Percentiles rank a stretch among this genome's conserved stretches.
Conservation (phyloP, 2,888 invertebrate genomes). For the Drosophila buzzatii region DNA sequence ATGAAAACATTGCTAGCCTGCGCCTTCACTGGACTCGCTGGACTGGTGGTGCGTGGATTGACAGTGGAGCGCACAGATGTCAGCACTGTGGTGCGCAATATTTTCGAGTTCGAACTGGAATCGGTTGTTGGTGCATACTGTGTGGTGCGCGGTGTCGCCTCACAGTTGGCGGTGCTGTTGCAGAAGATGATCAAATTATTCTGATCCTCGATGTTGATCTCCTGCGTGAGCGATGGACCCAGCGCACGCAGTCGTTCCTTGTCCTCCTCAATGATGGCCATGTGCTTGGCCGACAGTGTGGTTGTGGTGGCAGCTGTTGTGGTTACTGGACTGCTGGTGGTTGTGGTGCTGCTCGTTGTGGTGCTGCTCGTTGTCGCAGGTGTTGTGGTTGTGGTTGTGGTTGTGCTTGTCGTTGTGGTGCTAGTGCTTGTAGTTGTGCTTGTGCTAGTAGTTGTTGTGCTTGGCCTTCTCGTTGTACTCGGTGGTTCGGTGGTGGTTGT, state of each 20-base stretch:
- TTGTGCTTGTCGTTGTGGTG: constrained; percentile 23
- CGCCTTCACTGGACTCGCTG: not conserved
- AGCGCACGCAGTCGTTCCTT: constrained; percentile 73
- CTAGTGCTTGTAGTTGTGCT: constrained; percentile 26
- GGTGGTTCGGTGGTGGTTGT: constrained; percentile 25
- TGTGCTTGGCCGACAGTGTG: constrained; percentile 32
- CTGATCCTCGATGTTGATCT: constrained; percentile 81
- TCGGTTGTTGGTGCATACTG: constrained; percentile 82
- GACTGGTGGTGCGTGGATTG: constrained; percentile 69
- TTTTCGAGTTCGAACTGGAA: constrained; percentile 85
- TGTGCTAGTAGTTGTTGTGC: constrained; percentile 15
- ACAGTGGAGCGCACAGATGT: constrained; percentile 85
- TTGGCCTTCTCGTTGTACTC: constrained; percentile 5
- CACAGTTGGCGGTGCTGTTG: constrained; percentile 83
- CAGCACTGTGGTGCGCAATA: constrained; percentile 86
- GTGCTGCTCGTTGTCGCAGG: constrained; percentile 30
- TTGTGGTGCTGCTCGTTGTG: constrained; percentile 30
- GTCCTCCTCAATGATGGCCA: constrained; percentile 75
- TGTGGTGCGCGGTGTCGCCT: constrained; percentile 53
- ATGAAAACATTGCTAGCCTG: constrained; percentile 34
- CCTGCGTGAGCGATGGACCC: constrained; percentile 76
- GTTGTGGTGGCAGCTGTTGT: constrained; percentile 30
- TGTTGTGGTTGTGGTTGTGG: constrained; percentile 18
- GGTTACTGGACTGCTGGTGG: constrained; percentile 26
- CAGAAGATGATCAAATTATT: constrained; percentile 84